A percentile compares a stretch with the other conserved stretches of the same genome.
These are phyloP conservation scores for Euura saliciscinereae DNA, from an alignment of 1,140 invertebrate species.

Conservation along the genomic window DNA sequence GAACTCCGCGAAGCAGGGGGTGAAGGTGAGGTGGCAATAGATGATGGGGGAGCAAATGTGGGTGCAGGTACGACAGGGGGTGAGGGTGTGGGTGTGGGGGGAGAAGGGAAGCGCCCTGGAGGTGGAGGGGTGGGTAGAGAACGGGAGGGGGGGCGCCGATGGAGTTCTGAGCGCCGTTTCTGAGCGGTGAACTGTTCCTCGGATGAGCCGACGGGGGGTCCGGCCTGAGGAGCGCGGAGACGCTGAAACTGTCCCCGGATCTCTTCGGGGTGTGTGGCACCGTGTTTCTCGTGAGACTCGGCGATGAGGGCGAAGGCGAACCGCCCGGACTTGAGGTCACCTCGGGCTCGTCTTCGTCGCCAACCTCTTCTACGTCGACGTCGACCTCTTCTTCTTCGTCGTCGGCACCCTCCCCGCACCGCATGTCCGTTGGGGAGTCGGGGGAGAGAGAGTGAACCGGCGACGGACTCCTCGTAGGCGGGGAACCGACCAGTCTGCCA, in stretches of 20 bases:
- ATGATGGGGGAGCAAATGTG: slow-evolving; percentile 59
- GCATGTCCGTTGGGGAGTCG: slow-evolving; percentile 50
- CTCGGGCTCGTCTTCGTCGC: slow-evolving; percentile 55
- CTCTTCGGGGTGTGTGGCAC: slow-evolving; percentile 63
- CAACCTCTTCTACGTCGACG: slow-evolving; percentile 57
- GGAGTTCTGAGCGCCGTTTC: slow-evolving; percentile 26
- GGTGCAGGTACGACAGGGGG: slow-evolving; percentile 54
- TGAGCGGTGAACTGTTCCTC: slow-evolving; percentile 55
- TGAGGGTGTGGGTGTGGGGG: slow-evolving; percentile 52
- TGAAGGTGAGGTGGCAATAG: slow-evolving; percentile 72
- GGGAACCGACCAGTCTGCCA: slow-evolving; percentile 54
- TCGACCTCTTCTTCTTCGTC: slow-evolving; percentile 43
- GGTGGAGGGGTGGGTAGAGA: slow-evolving; percentile 62
- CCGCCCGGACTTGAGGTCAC: slow-evolving; percentile 47
- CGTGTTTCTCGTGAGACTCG: slow-evolving; percentile 29
- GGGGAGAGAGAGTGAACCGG: slow-evolving; percentile 48
- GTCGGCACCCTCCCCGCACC: slow-evolving; percentile 53
- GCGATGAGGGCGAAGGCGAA: slow-evolving; percentile 49
- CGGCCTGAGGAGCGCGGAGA: slow-evolving; percentile 76
- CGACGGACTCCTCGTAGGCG: slow-evolving; percentile 53
- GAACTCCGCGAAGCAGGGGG: slow-evolving; percentile 64
- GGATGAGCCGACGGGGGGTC: slow-evolving; percentile 69
- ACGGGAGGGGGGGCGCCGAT: slow-evolving; percentile 56
- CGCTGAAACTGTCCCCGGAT: slow-evolving; percentile 77
- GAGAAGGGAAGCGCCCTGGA: slow-evolving; percentile 43